A percentile compares a stretch with the other conserved stretches of the same genome.
These are phyloP conservation scores for Dione juno DNA, from an alignment of 2,888 invertebrate species.

Conservation along the genomic window DNA sequence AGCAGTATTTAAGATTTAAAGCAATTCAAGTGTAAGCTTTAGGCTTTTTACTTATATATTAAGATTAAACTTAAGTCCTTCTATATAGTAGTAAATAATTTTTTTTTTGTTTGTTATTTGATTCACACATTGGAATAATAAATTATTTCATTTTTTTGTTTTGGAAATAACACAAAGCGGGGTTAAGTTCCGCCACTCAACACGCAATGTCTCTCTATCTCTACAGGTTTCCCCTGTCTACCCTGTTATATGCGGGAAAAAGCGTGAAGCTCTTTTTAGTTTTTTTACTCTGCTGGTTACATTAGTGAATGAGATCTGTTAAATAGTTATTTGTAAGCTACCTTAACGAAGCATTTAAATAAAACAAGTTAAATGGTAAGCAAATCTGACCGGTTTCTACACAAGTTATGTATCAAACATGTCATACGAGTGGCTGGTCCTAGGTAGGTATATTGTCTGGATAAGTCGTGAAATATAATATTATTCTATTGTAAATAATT, in stretches of 20 bases:
- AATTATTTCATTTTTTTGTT: neutral
- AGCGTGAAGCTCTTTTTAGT: neutral
- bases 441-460: constrained; percentile 6
- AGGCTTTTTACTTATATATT: too few relatives aligned
- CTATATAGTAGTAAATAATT: too few relatives aligned
- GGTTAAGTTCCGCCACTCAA: too few relatives aligned
- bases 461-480: neutral
- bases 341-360: neutral
- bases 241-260: neutral
- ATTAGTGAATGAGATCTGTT: neutral
- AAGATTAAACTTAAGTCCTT: too few relatives aligned
- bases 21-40: too few relatives aligned
- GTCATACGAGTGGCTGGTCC: neutral
- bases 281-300: too few relatives aligned
- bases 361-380: constrained; percentile 2
- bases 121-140: neutral
- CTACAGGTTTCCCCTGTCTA: too few relatives aligned
- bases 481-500: too few relatives aligned
- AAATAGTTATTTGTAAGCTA: neutral
- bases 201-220: too few relatives aligned
- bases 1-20: too few relatives aligned
- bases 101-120: too few relatives aligned
- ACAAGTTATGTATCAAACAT: neutral
- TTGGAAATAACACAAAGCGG: too few relatives aligned
- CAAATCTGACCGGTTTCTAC: constrained; percentile 5